Evolutionary conservation across 35 echinoderm and acorn worm genomes (phyloP).

Genomic region (Stichopus chloronotus): DNA sequence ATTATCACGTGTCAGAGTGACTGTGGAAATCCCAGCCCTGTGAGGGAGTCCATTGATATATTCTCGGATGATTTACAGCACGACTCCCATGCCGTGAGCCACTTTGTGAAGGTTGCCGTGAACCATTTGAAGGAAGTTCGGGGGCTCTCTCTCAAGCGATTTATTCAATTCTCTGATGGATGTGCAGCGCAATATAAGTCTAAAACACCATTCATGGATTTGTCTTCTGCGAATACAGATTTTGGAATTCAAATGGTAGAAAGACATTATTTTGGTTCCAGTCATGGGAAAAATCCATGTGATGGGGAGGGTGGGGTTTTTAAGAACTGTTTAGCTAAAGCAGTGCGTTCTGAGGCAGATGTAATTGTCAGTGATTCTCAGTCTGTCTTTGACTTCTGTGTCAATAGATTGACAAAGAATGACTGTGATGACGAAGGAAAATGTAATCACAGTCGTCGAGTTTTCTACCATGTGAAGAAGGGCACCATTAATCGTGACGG

Average conservation of each 20-base stretch:
- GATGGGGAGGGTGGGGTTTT: constrained; percentile 7
- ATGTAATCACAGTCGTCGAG: constrained; percentile 20
- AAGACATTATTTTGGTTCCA: constrained; percentile 21
- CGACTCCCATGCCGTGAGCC: constrained; percentile 48
- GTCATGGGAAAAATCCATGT: background rate
- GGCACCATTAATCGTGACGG: background rate
- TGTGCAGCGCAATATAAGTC: constrained; percentile 46
- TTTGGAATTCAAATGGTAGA: background rate
- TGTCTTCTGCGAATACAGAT: background rate
- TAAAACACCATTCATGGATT: background rate
- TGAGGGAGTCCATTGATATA: constrained; percentile 28
- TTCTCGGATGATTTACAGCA: constrained; percentile 23
- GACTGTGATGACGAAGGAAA: background rate
- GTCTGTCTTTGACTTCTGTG: constrained; percentile 11
- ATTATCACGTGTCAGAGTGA: constrained; percentile 41
- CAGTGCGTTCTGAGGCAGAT: background rate
- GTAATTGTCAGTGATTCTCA: background rate
- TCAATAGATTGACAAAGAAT: constrained; percentile 33
- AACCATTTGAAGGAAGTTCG: constrained; percentile 13
- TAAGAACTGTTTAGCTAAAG: background rate
- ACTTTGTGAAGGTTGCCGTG: constrained; percentile 14
- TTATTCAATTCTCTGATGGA: constrained; percentile 44
- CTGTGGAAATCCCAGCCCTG: background rate
- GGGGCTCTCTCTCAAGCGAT: background rate
- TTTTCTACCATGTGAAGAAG: background rate